Conservation (phyloP, 2,113 vertebrate species). For the Mustela nigripes region DNA sequence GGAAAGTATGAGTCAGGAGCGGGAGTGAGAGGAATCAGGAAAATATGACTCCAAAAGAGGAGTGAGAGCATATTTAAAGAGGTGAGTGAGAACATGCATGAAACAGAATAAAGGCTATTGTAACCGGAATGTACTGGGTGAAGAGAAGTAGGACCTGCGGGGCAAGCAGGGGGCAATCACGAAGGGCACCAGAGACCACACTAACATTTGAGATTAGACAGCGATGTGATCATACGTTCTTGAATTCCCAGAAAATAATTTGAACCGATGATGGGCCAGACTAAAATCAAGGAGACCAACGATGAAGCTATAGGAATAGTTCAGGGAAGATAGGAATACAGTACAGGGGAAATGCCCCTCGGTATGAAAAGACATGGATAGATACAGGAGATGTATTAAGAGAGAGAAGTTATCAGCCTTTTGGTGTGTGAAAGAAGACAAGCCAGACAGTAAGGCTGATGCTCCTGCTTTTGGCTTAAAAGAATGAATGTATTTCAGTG, state of each 20-base stretch:
- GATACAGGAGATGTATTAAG: background rate
- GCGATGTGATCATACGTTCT: too few species aligned
- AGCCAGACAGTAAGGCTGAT: background rate
- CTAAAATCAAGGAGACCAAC: background rate
- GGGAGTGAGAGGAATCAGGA: background rate
- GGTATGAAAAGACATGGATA: background rate
- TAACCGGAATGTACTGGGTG: background rate
- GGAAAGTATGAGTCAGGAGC: background rate
- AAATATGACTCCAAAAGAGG: background rate
- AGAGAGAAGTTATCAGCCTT: background rate
- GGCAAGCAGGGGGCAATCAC: too few species aligned
- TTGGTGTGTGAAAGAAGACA: background rate
- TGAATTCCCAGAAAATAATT: background rate
- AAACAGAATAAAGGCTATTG: background rate
- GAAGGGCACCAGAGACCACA: background rate
- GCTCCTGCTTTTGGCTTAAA: background rate
- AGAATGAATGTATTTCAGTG: background rate
- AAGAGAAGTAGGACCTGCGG: background rate
- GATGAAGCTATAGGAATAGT: background rate
- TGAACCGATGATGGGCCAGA: background rate
- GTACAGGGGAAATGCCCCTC: background rate
- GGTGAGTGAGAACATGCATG: background rate
- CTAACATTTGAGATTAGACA: background rate
- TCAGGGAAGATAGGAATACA: background rate
- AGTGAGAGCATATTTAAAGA: background rate